Percentiles rank a stretch among this genome's conserved stretches.
Conservation (phyloP, 2,888 invertebrate species). For the Rhorus exstirpatorius region DNA sequence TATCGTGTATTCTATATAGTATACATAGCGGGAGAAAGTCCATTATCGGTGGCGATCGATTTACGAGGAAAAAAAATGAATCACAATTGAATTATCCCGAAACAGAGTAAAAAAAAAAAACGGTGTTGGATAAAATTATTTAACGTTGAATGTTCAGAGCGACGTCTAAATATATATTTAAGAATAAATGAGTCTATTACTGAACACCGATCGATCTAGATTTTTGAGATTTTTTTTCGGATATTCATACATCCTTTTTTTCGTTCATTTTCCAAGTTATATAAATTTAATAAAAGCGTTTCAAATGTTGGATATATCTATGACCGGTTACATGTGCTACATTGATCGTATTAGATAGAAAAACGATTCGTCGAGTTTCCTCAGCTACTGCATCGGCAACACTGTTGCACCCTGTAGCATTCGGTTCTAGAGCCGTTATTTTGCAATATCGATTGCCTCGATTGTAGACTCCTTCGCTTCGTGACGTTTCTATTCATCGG, state of each 20-base stretch:
- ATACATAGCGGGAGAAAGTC: neutral
- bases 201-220: too few relatives aligned
- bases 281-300: too few relatives aligned
- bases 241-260: too few relatives aligned
- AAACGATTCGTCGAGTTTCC: conserved; percentile 36
- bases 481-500: conserved; percentile 60
- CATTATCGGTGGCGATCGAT: neutral
- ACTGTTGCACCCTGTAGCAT: conserved; percentile 1
- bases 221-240: too few relatives aligned
- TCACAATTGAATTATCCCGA: neutral
- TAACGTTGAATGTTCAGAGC: too few relatives aligned
- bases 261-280: too few relatives aligned
- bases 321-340: neutral
- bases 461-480: conserved; percentile 58
- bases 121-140: too few relatives aligned
- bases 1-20: conserved; percentile 1
- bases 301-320: too few relatives aligned
- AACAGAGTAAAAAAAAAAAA: too few relatives aligned
- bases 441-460: conserved; percentile 59
- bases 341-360: conserved; percentile 21
- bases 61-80: neutral
- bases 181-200: too few relatives aligned
- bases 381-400: conserved; percentile 16
- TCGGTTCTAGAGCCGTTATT: conserved; percentile 46
- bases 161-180: too few relatives aligned